A percentile compares a stretch with the other conserved stretches of the same genome.
phyloP scores from a whole-genome alignment of 2,888 invertebrate species.

The Stratiomys singularior region DNA sequence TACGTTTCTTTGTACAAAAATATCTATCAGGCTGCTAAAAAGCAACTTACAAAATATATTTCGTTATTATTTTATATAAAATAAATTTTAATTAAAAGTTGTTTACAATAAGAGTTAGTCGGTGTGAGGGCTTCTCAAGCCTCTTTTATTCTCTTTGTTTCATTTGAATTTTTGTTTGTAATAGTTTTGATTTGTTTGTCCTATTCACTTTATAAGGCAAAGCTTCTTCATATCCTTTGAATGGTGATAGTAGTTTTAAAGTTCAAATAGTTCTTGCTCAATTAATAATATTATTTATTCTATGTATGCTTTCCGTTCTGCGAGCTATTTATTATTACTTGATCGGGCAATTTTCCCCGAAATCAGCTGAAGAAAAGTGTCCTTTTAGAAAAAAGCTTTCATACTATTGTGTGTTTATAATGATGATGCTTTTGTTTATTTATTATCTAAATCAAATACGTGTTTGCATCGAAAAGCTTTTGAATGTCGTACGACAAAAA shows the following conservation, averaged over 20 bases:
- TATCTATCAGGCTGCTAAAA: constrained; percentile 42
- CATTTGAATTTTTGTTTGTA: background rate
- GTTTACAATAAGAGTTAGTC: constrained; percentile 27
- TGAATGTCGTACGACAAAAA: background rate
- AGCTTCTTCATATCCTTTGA: constrained; percentile 2
- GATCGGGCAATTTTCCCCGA: background rate
- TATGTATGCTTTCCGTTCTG: background rate
- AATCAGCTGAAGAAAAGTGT: background rate
- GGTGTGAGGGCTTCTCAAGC: constrained; percentile 28
- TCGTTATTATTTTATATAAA: constrained; percentile 35
- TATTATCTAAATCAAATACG: background rate
- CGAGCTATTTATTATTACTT: too few relatives aligned
- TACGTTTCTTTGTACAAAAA: constrained; percentile 40
- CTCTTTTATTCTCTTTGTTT: constrained; percentile 11
- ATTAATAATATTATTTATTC: too few relatives aligned
- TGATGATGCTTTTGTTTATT: background rate
- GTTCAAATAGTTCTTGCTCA: too few relatives aligned
- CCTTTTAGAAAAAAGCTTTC: background rate
- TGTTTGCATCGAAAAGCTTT: background rate
- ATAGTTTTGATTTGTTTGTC: constrained; percentile 5
- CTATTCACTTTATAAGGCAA: constrained; percentile 28
- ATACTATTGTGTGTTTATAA: background rate
- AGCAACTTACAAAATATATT: constrained; percentile 41
- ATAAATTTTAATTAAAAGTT: constrained; percentile 32
- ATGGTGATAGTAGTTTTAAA: background rate